These are phyloP conservation scores for Lucifuga dentata DNA, from an alignment of 2,113 vertebrate genomes.

Conservation along the genomic window DNA sequence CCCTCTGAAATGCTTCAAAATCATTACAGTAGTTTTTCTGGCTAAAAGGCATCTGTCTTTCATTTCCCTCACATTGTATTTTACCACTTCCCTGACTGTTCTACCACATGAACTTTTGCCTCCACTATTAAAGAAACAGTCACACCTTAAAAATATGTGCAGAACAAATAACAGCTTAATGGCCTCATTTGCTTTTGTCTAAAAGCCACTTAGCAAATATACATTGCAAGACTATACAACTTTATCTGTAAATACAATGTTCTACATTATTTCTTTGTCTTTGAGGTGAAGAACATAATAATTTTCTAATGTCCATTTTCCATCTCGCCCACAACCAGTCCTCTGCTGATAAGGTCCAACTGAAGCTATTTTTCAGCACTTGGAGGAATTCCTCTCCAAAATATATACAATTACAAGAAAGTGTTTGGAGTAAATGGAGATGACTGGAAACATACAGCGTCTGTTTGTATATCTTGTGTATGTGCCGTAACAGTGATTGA, in stretches of 20 bases:
- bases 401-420: conserved; percentile 29
- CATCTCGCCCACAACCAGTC: not conserved
- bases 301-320: conserved; percentile 9
- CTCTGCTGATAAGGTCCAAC: not conserved
- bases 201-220: not conserved
- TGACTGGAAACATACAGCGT: conserved; percentile 7
- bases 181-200: not conserved
- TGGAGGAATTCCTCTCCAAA: not conserved
- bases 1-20: no score
- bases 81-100: not conserved
- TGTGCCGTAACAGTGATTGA: no score
- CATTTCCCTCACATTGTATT: no score
- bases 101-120: no score
- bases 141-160: conserved; percentile 1
- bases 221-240: no score
- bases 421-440: conserved; percentile 2
- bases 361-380: not conserved
- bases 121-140: not conserved
- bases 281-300: not conserved
- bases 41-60: conserved; percentile 10
- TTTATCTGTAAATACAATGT: conserved; percentile 9
- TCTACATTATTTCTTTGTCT: not conserved
- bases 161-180: not conserved
- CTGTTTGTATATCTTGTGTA: not conserved
- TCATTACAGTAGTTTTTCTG: no score